phyloP scores from a whole-genome alignment of 2,888 invertebrate genomes.

The Drosophila neonasuta region DNA sequence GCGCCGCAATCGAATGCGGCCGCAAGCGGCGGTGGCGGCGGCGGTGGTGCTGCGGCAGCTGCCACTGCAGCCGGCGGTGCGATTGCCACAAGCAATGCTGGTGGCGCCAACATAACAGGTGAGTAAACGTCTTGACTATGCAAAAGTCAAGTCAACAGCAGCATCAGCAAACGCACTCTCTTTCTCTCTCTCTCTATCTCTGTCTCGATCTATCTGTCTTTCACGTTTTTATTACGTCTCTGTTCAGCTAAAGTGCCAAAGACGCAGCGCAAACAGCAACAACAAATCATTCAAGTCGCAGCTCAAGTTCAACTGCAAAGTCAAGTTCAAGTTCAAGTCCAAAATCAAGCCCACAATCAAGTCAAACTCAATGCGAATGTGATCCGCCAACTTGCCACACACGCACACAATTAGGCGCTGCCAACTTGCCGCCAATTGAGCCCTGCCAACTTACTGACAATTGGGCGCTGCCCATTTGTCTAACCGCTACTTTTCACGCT shows the following conservation, averaged over 20 bases:
- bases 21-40: constrained; percentile 44
- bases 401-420: constrained; percentile 11
- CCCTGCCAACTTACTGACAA: too few relatives aligned
- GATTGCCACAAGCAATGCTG: constrained; percentile 59
- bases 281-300: background rate
- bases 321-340: constrained; percentile 2
- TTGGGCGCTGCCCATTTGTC: too few relatives aligned
- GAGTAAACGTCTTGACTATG: constrained; percentile 48
- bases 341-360: background rate
- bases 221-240: background rate
- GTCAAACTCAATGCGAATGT: constrained; percentile 2
- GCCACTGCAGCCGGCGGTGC: constrained; percentile 60
- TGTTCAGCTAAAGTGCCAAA: constrained; percentile 8
- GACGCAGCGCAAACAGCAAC: constrained; percentile 17
- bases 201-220: background rate
- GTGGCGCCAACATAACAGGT: constrained; percentile 72
- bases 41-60: constrained; percentile 52
- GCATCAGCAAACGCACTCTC: background rate
- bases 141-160: background rate
- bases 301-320: constrained; percentile 1
- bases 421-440: background rate
- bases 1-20: constrained; percentile 58
- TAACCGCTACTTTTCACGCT: too few relatives aligned
- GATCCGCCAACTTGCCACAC: constrained; percentile 13
- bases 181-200: background rate